Conservation (phyloP, 2,888 invertebrate species). For the Priocnemis perturbator region DNA sequence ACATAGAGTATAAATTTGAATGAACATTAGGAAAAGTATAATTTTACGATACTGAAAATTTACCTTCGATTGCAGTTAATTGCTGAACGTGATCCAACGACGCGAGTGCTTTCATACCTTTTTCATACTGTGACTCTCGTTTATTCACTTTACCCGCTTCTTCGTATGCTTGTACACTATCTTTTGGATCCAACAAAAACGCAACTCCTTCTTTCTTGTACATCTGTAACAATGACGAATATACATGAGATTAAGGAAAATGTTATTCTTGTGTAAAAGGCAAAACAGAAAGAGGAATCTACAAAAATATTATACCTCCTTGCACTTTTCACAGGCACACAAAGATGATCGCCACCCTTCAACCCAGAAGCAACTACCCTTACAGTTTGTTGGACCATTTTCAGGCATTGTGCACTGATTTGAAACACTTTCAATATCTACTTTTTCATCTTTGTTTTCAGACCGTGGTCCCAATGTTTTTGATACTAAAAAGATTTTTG, state of each 20-base stretch:
- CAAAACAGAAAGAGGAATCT: neutral
- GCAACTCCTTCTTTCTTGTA: slow-evolving; percentile 83
- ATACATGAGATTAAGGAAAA: too few relatives aligned
- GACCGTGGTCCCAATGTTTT: slow-evolving; percentile 56
- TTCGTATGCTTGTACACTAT: slow-evolving; percentile 90
- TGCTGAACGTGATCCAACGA: slow-evolving; percentile 88
- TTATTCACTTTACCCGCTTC: slow-evolving; percentile 82
- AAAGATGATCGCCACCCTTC: slow-evolving; percentile 86
- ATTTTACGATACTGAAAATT: slow-evolving; percentile 5
- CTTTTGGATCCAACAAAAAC: slow-evolving; percentile 87
- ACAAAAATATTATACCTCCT: slow-evolving; percentile 51
- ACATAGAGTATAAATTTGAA: neutral
- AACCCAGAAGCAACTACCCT: slow-evolving; percentile 86
- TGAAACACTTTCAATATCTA: slow-evolving; percentile 53
- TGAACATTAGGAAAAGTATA: neutral
- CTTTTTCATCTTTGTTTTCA: slow-evolving; percentile 57
- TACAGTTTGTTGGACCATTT: slow-evolving; percentile 26
- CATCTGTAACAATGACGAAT: slow-evolving; percentile 74
- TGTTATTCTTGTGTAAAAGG: too few relatives aligned
- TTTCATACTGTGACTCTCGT: slow-evolving; percentile 82
- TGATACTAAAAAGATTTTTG: slow-evolving; percentile 39
- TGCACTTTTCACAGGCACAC: slow-evolving; percentile 83
- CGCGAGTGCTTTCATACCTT: slow-evolving; percentile 86
- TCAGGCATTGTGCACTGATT: slow-evolving; percentile 64
- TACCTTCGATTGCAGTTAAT: slow-evolving; percentile 86